A percentile compares a stretch with the other conserved stretches of the same genome.
phyloP scores from a whole-genome alignment of 2,797 vertebrate genomes.

The Taenioides sp. region DNA sequence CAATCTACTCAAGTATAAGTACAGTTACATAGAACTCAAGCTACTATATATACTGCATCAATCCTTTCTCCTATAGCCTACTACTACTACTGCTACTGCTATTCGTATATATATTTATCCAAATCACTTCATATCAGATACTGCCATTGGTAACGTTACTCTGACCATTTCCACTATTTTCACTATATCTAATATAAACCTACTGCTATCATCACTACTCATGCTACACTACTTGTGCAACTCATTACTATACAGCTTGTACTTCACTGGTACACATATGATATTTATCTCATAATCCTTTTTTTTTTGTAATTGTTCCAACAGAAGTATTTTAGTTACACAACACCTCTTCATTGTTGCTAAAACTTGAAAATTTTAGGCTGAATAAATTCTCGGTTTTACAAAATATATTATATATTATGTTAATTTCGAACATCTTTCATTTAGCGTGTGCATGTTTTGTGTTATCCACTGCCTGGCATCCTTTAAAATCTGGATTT shows the following conservation, averaged over 20 bases:
- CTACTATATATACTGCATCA: not conserved
- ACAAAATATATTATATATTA: constrained; percentile 13
- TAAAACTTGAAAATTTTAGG: constrained; percentile 21
- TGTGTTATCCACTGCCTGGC: constrained; percentile 23
- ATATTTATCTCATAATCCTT: not conserved
- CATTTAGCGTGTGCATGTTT: constrained; percentile 15
- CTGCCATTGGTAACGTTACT: too few species aligned
- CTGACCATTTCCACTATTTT: too few species aligned
- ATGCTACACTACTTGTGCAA: too few species aligned
- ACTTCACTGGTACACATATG: too few species aligned
- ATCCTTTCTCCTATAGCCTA: not conserved
- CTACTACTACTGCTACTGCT: not conserved
- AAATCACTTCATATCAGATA: too few species aligned
- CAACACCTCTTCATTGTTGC: constrained; percentile 34
- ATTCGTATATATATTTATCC: not conserved
- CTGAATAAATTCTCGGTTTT: constrained; percentile 28
- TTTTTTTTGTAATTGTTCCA: not conserved
- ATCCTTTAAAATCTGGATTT: constrained; percentile 14
- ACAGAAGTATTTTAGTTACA: not conserved
- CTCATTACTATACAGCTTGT: too few species aligned
- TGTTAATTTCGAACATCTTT: constrained; percentile 38
- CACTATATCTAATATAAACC: too few species aligned
- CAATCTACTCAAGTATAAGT: not conserved
- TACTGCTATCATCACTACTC: too few species aligned
- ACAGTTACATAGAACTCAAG: not conserved